Percentiles rank a stretch among this genome's conserved stretches.
phyloP scores from a whole-genome alignment of 1,140 invertebrate genomes.

The Melipona quadrifasciata region DNA sequence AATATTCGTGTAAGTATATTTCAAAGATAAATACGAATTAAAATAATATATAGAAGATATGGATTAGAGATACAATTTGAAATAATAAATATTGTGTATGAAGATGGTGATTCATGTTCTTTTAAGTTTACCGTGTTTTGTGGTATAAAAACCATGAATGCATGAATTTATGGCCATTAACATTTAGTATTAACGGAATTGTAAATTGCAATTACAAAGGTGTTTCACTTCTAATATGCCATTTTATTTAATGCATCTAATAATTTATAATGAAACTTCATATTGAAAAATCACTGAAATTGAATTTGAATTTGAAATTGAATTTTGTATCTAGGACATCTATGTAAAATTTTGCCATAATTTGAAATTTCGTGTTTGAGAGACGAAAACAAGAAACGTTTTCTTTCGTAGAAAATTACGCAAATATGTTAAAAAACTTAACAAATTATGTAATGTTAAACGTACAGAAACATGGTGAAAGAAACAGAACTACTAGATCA shows the following conservation, averaged over 20 bases:
- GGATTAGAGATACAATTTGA: constrained; percentile 8
- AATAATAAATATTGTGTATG: constrained; percentile 9
- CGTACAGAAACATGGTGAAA: background rate
- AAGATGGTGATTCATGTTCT: background rate
- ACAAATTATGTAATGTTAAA: background rate
- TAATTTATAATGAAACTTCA: background rate
- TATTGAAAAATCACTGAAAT: background rate
- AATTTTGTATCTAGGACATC: background rate
- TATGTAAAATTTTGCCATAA: background rate
- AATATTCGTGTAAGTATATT: too few relatives aligned
- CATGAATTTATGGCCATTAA: background rate
- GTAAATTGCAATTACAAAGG: background rate
- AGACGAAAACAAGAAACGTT: background rate
- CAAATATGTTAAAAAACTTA: background rate
- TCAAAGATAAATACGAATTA: background rate
- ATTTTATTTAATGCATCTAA: background rate
- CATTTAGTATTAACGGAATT: background rate
- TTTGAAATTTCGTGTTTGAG: background rate
- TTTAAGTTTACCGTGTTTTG: too few relatives aligned
- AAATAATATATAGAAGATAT: background rate
- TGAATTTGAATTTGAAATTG: background rate
- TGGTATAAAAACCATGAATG: background rate
- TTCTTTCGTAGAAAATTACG: background rate
- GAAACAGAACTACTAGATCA: background rate
- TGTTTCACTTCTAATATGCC: background rate